Evolutionary conservation across 2,797 vertebrate species (phyloP).

Genomic region (Hoplostethus atlanticus): DNA sequence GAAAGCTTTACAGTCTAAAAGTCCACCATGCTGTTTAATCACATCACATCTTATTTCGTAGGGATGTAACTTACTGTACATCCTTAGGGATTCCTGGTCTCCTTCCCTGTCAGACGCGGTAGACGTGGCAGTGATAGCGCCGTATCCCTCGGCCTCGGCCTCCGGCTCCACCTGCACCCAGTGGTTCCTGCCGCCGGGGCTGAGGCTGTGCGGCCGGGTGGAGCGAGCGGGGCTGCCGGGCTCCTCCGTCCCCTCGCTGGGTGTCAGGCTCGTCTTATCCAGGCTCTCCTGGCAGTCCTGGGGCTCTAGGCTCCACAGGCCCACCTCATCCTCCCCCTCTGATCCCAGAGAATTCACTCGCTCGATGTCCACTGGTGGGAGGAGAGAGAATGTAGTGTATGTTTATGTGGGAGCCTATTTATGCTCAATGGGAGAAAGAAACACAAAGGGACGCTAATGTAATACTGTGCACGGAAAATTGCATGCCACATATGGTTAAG

Average conservation of each 20-base stretch:
- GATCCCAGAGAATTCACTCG: conserved; percentile 80
- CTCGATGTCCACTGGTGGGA: conserved; percentile 76
- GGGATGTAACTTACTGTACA: conserved; percentile 77
- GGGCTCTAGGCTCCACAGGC: conserved; percentile 82
- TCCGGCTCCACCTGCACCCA: conserved; percentile 72
- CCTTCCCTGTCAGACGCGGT: conserved; percentile 45
- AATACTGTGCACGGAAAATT: background rate
- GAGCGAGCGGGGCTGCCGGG: conserved; percentile 75
- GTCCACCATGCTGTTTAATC: background rate
- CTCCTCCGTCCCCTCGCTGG: conserved; percentile 83
- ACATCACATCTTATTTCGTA: background rate
- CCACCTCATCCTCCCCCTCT: conserved; percentile 86
- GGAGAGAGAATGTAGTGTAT: background rate
- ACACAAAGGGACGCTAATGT: background rate
- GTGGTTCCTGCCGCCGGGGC: conserved; percentile 75
- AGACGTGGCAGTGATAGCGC: conserved; percentile 14
- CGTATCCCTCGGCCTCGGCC: conserved; percentile 61
- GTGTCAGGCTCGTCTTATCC: conserved; percentile 83
- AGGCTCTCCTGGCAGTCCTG: conserved; percentile 82
- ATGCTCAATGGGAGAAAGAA: background rate
- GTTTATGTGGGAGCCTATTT: too few relatives aligned
- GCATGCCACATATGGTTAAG: background rate
- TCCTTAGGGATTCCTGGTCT: conserved; percentile 67
- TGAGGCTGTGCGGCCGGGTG: conserved; percentile 68
- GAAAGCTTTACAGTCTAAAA: background rate